Evolutionary conservation across 2,888 invertebrate species (phyloP).

Genomic region (Eucera pruinosa): DNA sequence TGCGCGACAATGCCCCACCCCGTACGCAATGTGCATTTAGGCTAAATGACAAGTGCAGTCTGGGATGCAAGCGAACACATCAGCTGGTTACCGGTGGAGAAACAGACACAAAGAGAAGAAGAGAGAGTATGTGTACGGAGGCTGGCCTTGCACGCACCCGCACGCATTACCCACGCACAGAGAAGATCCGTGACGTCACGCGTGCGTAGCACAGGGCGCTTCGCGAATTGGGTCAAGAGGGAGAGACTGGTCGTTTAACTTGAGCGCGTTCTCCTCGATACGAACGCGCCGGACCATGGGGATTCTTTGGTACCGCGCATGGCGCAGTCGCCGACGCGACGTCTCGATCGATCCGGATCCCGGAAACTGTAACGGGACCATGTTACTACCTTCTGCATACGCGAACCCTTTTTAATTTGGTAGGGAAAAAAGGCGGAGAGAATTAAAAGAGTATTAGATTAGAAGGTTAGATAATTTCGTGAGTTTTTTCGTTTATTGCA

Average conservation of each 20-base stretch:
- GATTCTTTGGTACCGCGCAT: not conserved
- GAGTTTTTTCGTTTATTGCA: no score
- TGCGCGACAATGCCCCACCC: no score
- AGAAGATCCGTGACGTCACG: constrained; percentile 67
- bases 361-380: not conserved
- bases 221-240: constrained; percentile 81
- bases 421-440: no score
- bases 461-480: no score
- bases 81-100: constrained; percentile 40
- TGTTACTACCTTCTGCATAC: no score
- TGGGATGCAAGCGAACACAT: not conserved
- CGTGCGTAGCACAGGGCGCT: constrained; percentile 70
- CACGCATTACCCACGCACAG: constrained; percentile 63
- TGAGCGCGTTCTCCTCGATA: constrained; percentile 52
- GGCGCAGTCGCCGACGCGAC: no score
- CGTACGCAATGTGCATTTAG: not conserved
- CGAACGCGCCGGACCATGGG: not conserved
- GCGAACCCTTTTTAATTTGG: no score
- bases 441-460: no score
- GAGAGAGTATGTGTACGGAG: not conserved
- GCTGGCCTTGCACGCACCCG: constrained; percentile 75
- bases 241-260: constrained; percentile 78
- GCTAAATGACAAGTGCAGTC: not conserved
- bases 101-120: not conserved
- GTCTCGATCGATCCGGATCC: no score